Evolutionary conservation across 2,797 vertebrate species (phyloP).

Genomic region (Melanotaenia trifasciata): DNA sequence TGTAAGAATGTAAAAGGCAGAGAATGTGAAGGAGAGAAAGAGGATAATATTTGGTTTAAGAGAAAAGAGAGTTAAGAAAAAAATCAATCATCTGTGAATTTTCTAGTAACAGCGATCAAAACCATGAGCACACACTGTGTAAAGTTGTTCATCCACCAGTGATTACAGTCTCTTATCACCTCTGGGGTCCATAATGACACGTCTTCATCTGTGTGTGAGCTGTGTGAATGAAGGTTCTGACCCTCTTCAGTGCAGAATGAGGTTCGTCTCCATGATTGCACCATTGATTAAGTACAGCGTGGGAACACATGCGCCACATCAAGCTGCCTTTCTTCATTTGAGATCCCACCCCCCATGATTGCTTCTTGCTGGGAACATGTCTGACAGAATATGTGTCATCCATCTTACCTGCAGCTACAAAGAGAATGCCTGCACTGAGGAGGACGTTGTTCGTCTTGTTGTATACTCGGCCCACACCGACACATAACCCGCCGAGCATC

Average conservation of each 20-base stretch:
- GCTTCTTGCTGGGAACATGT: constrained; percentile 5
- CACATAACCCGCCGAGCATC: constrained; percentile 93
- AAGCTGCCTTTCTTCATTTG: constrained; percentile 23
- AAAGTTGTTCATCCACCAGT: constrained; percentile 17
- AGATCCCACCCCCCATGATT: constrained; percentile 12
- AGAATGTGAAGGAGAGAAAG: neutral
- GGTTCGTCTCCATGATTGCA: constrained; percentile 24
- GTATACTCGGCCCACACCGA: constrained; percentile 92
- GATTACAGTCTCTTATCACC: constrained; percentile 33
- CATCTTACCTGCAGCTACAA: constrained; percentile 93
- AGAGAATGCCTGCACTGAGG: constrained; percentile 96
- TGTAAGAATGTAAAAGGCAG: neutral
- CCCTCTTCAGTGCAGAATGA: constrained; percentile 1
- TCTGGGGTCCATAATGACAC: neutral
- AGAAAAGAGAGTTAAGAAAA: neutral
- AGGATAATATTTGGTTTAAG: neutral
- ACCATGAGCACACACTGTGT: neutral
- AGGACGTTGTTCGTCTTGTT: constrained; percentile 96
- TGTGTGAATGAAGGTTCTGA: constrained; percentile 15
- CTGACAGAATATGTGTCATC: constrained; percentile 1
- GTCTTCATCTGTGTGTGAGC: constrained; percentile 15
- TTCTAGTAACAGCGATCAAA: neutral
- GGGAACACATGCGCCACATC: constrained; percentile 22
- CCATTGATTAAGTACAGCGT: constrained; percentile 16
- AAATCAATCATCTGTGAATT: constrained; percentile 8